These are phyloP conservation scores for Merodon equestris DNA, from an alignment of 2,888 invertebrate genomes.

Conservation along the genomic window DNA sequence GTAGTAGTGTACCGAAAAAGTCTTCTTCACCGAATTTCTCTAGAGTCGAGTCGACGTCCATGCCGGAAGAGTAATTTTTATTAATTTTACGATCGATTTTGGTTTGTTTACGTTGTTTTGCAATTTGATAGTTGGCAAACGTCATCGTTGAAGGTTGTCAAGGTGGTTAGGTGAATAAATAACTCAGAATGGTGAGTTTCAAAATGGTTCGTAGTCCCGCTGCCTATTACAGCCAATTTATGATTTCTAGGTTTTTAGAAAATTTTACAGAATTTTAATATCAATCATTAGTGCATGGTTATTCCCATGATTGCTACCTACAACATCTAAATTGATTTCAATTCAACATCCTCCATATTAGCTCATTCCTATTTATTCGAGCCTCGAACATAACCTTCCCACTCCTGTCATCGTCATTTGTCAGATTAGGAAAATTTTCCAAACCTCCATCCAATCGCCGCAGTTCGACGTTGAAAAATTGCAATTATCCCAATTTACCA, in stretches of 20 bases:
- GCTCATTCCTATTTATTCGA: constrained; percentile 35
- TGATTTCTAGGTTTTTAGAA: too few species aligned
- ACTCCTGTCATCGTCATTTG: constrained; percentile 4
- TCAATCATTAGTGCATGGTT: too few species aligned
- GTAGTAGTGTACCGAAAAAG: constrained; percentile 85
- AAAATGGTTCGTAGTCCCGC: not conserved
- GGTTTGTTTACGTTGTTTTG: constrained; percentile 1
- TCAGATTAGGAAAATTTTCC: constrained; percentile 44
- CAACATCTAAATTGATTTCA: too few species aligned
- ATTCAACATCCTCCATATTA: too few species aligned
- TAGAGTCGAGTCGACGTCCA: constrained; percentile 68
- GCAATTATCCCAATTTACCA: constrained; percentile 17
- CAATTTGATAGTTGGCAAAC: not conserved
- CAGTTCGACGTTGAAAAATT: constrained; percentile 2
- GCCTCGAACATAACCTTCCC: constrained; percentile 38
- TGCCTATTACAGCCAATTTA: too few species aligned
- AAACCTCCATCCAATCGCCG: constrained; percentile 7
- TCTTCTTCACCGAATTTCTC: constrained; percentile 81
- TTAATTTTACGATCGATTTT: not conserved
- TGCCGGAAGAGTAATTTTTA: constrained; percentile 1
- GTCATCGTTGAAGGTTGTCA: too few species aligned
- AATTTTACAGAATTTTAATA: too few species aligned
- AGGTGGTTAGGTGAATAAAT: not conserved
- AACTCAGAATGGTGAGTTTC: not conserved
- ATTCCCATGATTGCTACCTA: too few species aligned